Conservation (phyloP, 1,140 invertebrate genomes). For the Calliopsis andreniformis region DNA sequence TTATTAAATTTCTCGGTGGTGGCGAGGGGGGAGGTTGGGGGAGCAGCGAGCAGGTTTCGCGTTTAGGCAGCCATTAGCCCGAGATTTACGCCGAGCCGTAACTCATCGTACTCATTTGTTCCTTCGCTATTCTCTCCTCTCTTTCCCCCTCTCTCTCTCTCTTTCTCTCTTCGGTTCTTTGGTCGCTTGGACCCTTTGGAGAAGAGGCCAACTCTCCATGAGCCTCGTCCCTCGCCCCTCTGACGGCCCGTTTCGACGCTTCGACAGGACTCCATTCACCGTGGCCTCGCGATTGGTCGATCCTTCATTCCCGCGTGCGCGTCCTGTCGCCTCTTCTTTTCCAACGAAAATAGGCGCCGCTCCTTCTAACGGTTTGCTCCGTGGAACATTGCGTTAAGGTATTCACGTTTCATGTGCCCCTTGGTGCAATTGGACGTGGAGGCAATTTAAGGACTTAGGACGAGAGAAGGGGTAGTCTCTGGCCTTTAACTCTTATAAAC, state of each 20-base stretch:
- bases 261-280: slow-evolving; percentile 66
- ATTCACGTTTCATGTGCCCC: neutral
- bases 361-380: neutral
- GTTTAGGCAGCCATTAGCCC: slow-evolving; percentile 81
- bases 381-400: neutral
- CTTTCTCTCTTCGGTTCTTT: slow-evolving; percentile 15
- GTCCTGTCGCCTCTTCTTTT: slow-evolving; percentile 55
- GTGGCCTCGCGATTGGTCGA: slow-evolving; percentile 64
- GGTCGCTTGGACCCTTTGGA: slow-evolving; percentile 20
- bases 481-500: no score
- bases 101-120: slow-evolving; percentile 82
- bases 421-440: no score
- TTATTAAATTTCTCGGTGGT: slow-evolving; percentile 82
- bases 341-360: neutral
- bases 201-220: neutral
- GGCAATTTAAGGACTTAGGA: no score
- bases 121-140: slow-evolving; percentile 62
- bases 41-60: slow-evolving; percentile 76
- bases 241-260: slow-evolving; percentile 55
- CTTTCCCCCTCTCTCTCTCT: slow-evolving; percentile 41
- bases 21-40: slow-evolving; percentile 48
- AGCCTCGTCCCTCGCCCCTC: slow-evolving; percentile 17
- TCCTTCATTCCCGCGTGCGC: slow-evolving; percentile 53
- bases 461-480: no score
- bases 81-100: slow-evolving; percentile 82